phyloP scores from a whole-genome alignment of 2,797 vertebrate species.

The Rallus crepitans region DNA sequence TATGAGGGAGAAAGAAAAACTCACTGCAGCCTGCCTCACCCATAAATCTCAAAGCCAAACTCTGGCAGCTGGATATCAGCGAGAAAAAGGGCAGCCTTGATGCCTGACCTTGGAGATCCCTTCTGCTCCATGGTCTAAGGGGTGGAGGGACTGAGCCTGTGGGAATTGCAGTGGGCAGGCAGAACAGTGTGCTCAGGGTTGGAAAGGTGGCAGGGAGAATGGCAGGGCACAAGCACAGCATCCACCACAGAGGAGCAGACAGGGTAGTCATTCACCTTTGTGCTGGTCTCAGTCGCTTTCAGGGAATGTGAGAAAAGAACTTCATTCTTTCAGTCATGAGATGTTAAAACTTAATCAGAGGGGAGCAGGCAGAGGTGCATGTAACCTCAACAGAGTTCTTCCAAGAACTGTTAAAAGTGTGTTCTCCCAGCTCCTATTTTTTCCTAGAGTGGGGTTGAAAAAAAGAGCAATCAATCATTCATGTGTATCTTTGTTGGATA shows the following conservation, averaged over 20 bases:
- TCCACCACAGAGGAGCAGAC: neutral
- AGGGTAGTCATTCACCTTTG: neutral
- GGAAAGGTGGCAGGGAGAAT: neutral
- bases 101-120: neutral
- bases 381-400: neutral
- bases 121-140: neutral
- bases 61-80: neutral
- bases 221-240: neutral
- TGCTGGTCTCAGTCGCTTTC: neutral
- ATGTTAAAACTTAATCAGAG: neutral
- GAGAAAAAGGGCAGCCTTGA: neutral
- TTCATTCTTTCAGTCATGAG: neutral
- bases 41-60: neutral
- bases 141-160: neutral
- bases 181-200: neutral
- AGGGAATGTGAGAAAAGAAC: neutral
- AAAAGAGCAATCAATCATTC: neutral
- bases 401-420: neutral
- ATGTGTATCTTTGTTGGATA: neutral
- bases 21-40: neutral
- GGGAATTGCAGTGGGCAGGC: rapidly evolving
- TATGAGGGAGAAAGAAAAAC: neutral
- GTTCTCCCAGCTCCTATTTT: neutral
- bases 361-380: neutral
- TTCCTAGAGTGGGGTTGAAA: neutral